Evolutionary conservation across 2,797 vertebrate species (phyloP).

Genomic region (Rhabdophis nuchalis): DNA sequence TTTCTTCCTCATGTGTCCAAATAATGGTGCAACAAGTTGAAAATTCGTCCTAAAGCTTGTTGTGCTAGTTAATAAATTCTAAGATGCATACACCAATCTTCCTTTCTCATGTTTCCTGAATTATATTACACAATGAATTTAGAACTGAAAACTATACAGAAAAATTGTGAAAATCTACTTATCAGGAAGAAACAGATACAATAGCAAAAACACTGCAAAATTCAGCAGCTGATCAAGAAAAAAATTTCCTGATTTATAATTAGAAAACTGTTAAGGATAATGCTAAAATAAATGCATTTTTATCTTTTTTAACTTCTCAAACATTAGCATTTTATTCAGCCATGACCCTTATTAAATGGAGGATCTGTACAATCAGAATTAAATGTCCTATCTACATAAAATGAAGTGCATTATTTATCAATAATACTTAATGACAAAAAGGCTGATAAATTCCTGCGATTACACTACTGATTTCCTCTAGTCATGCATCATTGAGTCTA

Average conservation of each 20-base stretch:
- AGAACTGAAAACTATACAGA: background rate
- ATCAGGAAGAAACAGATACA: slow-evolving; percentile 29
- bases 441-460: slow-evolving; percentile 70
- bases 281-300: slow-evolving; percentile 60
- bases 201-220: slow-evolving; percentile 20
- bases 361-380: slow-evolving; percentile 70
- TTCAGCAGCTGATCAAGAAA: slow-evolving; percentile 52
- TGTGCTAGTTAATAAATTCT: background rate
- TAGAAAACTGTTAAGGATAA: slow-evolving; percentile 22
- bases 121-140: background rate
- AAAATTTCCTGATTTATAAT: slow-evolving; percentile 41
- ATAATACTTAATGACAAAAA: slow-evolving; percentile 77
- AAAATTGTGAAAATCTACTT: background rate
- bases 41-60: background rate
- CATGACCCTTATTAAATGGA: slow-evolving; percentile 68
- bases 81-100: background rate
- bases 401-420: slow-evolving; percentile 76
- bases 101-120: background rate
- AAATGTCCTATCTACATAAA: slow-evolving; percentile 70
- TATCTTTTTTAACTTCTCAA: slow-evolving; percentile 68
- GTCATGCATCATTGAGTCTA: slow-evolving; percentile 69
- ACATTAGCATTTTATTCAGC: slow-evolving; percentile 70
- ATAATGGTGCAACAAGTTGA: background rate
- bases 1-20: background rate
- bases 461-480: slow-evolving; percentile 71